Evolutionary conservation across 2,888 invertebrate species (phyloP).

Genomic region (Pharmacophagus antenor): DNA sequence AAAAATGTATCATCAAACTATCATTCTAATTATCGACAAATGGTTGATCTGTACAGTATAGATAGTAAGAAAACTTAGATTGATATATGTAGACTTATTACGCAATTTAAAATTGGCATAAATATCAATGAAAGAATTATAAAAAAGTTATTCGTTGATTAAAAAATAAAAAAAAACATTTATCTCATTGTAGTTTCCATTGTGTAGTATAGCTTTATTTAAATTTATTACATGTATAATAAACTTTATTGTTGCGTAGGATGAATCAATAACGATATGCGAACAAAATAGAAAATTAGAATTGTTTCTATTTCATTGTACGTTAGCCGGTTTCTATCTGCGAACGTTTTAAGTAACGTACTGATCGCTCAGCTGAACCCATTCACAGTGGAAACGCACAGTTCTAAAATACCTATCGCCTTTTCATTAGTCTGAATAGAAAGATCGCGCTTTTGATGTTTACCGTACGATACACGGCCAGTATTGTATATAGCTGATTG

Average conservation of each 20-base stretch:
- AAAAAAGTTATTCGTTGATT: too few species aligned
- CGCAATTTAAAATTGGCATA: too few species aligned
- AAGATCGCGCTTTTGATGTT: slow-evolving; percentile 21
- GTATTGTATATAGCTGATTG: slow-evolving; percentile 27
- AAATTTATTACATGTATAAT: neutral
- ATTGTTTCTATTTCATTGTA: neutral
- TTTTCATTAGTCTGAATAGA: slow-evolving; percentile 23
- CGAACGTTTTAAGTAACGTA: slow-evolving; percentile 13
- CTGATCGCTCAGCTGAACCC: slow-evolving; percentile 4
- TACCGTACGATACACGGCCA: slow-evolving; percentile 12
- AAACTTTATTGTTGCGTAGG: neutral
- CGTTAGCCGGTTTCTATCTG: neutral
- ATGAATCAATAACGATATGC: neutral
- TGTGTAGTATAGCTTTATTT: too few species aligned
- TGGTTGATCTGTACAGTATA: too few species aligned
- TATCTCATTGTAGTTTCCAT: neutral
- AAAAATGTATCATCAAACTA: too few species aligned
- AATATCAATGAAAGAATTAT: too few species aligned
- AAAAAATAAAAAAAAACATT: too few species aligned
- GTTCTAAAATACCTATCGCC: slow-evolving; percentile 16
- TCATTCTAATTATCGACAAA: too few species aligned
- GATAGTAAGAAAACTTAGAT: too few species aligned
- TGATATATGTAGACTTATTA: too few species aligned
- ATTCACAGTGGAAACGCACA: slow-evolving; percentile 12
- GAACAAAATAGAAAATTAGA: neutral